These are phyloP conservation scores for Coenonympha arcania DNA, from an alignment of 2,888 invertebrate species.

Conservation along the genomic window DNA sequence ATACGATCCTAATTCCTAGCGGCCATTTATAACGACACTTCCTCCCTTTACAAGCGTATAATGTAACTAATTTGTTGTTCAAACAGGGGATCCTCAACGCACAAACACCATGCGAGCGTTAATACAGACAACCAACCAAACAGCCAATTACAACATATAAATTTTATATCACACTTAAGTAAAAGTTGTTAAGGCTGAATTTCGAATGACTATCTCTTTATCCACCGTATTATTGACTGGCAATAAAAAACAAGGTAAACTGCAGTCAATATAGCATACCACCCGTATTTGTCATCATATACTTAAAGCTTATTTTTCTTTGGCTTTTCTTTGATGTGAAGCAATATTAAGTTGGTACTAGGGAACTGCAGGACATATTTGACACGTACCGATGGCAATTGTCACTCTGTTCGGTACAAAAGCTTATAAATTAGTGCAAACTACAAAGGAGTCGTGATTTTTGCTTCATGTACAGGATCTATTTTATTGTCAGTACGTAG, in stretches of 20 bases:
- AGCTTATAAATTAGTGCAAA: constrained; percentile 35
- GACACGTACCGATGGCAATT: constrained; percentile 62
- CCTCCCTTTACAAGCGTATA: constrained; percentile 66
- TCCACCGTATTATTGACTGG: not conserved
- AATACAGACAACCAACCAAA: constrained; percentile 36
- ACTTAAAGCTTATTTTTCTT: constrained; percentile 11
- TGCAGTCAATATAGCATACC: too few relatives aligned
- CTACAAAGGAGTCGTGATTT: constrained; percentile 50
- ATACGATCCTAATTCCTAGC: constrained; percentile 29
- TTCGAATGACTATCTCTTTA: not conserved
- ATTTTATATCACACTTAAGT: not conserved
- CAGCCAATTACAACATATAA: not conserved
- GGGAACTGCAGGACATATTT: constrained; percentile 57
- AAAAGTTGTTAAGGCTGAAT: not conserved
- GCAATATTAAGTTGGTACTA: constrained; percentile 31
- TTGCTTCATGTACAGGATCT: constrained; percentile 46
- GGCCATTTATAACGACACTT: constrained; percentile 46
- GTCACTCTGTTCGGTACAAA: constrained; percentile 44
- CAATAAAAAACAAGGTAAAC: not conserved
- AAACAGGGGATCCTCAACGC: constrained; percentile 63
- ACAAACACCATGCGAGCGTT: constrained; percentile 50
- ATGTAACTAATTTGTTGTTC: constrained; percentile 73
- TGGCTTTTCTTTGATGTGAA: not conserved
- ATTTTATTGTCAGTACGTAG: constrained; percentile 30
- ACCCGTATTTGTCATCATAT: not conserved